Conservation (phyloP, 2,888 invertebrate genomes). For the Endotricha flammealis region DNA sequence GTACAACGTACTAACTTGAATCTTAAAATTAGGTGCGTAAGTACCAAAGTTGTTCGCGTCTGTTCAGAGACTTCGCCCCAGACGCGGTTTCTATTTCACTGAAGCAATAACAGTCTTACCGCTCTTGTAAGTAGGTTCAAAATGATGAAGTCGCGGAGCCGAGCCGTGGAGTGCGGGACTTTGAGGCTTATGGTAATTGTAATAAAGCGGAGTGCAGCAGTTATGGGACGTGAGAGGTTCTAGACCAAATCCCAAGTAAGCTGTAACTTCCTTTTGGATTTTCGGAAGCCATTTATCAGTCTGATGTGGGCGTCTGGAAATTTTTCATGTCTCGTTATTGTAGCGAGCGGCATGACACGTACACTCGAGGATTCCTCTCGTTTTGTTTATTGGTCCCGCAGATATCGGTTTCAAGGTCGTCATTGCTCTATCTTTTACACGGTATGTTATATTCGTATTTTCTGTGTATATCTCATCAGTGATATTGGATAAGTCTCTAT, state of each 20-base stretch:
- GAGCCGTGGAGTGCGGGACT: constrained; percentile 73
- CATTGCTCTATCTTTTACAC: constrained; percentile 4
- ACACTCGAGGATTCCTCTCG: constrained; percentile 48
- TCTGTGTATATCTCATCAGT: no score
- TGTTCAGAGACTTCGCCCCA: constrained; percentile 51
- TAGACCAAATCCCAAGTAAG: constrained; percentile 79
- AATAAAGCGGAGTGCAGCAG: constrained; percentile 79
- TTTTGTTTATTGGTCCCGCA: constrained; percentile 59
- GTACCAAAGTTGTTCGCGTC: constrained; percentile 59
- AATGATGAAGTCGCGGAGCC: constrained; percentile 64
- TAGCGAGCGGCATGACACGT: constrained; percentile 66
- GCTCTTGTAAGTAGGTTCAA: constrained; percentile 72
- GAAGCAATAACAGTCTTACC: constrained; percentile 75
- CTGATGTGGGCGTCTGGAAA: constrained; percentile 78
- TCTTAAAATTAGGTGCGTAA: constrained; percentile 56
- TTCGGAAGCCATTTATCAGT: constrained; percentile 80
- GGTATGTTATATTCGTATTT: neutral
- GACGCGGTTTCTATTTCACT: constrained; percentile 72
- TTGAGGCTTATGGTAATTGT: constrained; percentile 79
- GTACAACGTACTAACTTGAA: constrained; percentile 47
- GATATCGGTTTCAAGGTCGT: constrained; percentile 39
- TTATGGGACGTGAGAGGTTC: constrained; percentile 79
- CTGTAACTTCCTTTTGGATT: constrained; percentile 80
- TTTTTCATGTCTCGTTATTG: constrained; percentile 79
- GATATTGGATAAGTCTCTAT: no score